Evolutionary conservation across 2,797 vertebrate species (phyloP).

Genomic region (Pelobates cultripes): DNA sequence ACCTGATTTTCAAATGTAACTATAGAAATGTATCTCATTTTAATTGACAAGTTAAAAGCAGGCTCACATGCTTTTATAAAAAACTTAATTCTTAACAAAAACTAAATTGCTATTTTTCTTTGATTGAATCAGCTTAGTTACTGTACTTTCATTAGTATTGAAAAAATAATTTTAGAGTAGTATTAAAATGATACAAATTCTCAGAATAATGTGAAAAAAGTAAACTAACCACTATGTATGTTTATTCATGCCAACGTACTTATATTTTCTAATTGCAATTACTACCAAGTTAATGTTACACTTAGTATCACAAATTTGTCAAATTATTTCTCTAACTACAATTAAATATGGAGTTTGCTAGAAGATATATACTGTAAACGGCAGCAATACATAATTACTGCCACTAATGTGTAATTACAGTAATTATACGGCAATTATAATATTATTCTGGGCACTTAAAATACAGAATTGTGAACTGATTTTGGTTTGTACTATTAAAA

Average conservation of each 20-base stretch:
- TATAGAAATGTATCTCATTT: too few relatives aligned
- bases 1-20: too few relatives aligned
- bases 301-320: slow-evolving; percentile 38
- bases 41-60: too few relatives aligned
- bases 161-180: neutral
- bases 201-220: neutral
- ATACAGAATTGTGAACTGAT: slow-evolving; percentile 35
- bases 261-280: slow-evolving; percentile 35
- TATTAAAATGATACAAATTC: neutral
- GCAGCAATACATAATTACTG: slow-evolving; percentile 48
- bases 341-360: slow-evolving; percentile 41
- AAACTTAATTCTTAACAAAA: too few relatives aligned
- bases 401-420: slow-evolving; percentile 47
- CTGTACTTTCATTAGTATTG: neutral
- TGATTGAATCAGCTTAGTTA: neutral
- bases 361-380: slow-evolving; percentile 42
- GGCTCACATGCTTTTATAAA: too few relatives aligned
- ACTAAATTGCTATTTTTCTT: too few relatives aligned
- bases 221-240: neutral
- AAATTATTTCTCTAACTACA: slow-evolving; percentile 46
- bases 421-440: slow-evolving; percentile 52
- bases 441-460: slow-evolving; percentile 51
- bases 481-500: slow-evolving; percentile 30
- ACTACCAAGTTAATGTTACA: slow-evolving; percentile 41
- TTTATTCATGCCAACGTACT: slow-evolving; percentile 9